Evolutionary conservation across 1,140 invertebrate genomes (phyloP).

Genomic region (Drosophila parabipectinata): DNA sequence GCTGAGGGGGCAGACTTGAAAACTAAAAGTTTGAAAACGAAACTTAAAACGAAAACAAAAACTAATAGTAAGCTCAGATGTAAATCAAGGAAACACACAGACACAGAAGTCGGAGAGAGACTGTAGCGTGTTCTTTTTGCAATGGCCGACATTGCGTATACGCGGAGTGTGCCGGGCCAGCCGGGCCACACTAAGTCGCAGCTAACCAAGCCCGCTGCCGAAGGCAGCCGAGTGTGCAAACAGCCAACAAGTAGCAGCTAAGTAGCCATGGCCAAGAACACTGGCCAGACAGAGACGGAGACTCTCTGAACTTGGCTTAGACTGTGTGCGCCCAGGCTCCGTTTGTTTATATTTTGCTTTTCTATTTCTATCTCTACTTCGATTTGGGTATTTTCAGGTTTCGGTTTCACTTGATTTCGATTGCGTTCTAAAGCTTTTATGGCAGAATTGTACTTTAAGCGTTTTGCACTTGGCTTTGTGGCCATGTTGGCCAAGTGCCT

Average conservation of each 20-base stretch:
- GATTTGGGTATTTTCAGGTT: slow-evolving; percentile 8
- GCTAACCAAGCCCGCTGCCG: slow-evolving; percentile 5
- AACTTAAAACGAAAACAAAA: slow-evolving; percentile 24
- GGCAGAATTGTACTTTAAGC: slow-evolving; percentile 65
- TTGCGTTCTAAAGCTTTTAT: slow-evolving; percentile 46
- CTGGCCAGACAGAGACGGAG: slow-evolving; percentile 39
- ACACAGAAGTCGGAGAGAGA: slow-evolving; percentile 12
- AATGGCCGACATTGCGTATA: slow-evolving; percentile 77
- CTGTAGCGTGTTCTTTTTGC: slow-evolving; percentile 56
- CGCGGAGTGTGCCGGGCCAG: slow-evolving; percentile 48
- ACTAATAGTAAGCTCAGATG: slow-evolving; percentile 51
- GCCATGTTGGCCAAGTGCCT: slow-evolving; percentile 45
- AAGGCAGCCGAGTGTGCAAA: slow-evolving; percentile 74
- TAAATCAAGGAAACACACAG: slow-evolving; percentile 76
- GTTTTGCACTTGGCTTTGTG: slow-evolving; percentile 69
- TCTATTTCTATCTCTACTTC: slow-evolving; percentile 21
- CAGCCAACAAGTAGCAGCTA: slow-evolving; percentile 30
- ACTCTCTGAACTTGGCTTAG: slow-evolving; percentile 70
- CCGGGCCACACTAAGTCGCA: slow-evolving; percentile 9
- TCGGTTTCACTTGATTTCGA: slow-evolving; percentile 54
- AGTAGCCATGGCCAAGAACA: slow-evolving; percentile 76
- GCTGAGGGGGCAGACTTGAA: slow-evolving; percentile 54
- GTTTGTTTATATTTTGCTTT: slow-evolving; percentile 48
- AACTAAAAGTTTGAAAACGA: slow-evolving; percentile 23
- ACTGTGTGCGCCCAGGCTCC: slow-evolving; percentile 34